A percentile compares a stretch with the other conserved stretches of the same genome.
Conservation (phyloP, 2,888 invertebrate genomes). For the Nipponacmea schrenckii region DNA sequence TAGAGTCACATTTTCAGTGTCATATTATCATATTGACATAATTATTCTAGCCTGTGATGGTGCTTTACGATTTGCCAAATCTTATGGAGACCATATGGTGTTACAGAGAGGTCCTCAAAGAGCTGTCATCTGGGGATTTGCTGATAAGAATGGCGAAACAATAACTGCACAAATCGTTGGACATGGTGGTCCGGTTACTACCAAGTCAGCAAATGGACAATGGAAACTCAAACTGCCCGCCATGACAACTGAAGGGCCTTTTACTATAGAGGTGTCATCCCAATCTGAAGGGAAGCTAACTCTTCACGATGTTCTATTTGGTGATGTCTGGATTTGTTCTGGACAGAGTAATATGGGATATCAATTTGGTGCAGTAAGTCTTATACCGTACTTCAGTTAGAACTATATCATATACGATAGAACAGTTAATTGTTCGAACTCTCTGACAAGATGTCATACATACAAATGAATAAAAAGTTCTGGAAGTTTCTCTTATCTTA, state of each 20-base stretch:
- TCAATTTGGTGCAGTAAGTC: constrained; percentile 27
- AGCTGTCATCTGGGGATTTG: constrained; percentile 41
- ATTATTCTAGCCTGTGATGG: not conserved
- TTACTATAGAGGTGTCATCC: constrained; percentile 38
- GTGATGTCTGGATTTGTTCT: constrained; percentile 63
- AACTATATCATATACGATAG: too few species aligned
- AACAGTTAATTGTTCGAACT: too few species aligned
- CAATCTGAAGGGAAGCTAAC: constrained; percentile 33
- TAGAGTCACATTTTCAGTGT: too few species aligned
- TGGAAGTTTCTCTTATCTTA: too few species aligned
- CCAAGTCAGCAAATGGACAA: constrained; percentile 9
- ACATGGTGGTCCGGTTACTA: constrained; percentile 13
- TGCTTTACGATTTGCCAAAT: constrained; percentile 18
- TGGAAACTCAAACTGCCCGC: constrained; percentile 45
- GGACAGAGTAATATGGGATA: constrained; percentile 63
- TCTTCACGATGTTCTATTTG: constrained; percentile 58
- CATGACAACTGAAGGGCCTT: constrained; percentile 36
- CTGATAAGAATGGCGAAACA: constrained; percentile 26
- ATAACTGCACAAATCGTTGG: constrained; percentile 23
- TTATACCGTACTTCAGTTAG: not conserved
- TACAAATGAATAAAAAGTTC: too few species aligned
- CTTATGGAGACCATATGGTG: constrained; percentile 41
- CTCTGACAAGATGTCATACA: too few species aligned
- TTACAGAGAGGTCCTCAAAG: constrained; percentile 38
- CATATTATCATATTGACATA: too few species aligned